These are phyloP conservation scores for Drosophila nigritarsus DNA, from an alignment of 2,888 invertebrate genomes.

Conservation along the genomic window DNA sequence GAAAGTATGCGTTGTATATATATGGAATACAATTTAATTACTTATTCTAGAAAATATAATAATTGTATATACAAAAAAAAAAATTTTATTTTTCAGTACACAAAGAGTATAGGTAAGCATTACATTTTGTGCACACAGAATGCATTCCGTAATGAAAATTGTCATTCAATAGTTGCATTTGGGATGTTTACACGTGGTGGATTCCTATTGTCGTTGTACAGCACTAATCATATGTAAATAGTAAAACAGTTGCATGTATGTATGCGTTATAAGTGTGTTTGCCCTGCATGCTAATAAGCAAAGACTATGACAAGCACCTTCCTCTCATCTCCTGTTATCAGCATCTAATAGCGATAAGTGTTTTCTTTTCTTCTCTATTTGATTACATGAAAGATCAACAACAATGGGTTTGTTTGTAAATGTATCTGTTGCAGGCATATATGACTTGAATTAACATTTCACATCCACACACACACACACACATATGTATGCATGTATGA, in stretches of 20 bases:
- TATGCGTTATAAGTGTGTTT: conserved; percentile 6
- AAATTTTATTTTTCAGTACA: neutral
- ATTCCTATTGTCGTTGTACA: conserved; percentile 11
- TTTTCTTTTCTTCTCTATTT: conserved; percentile 39
- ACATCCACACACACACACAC: conserved; percentile 6
- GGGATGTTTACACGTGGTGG: conserved; percentile 8
- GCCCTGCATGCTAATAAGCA: conserved; percentile 28
- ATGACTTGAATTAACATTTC: conserved; percentile 40
- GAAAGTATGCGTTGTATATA: no score
- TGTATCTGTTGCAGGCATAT: conserved; percentile 5
- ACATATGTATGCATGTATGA: neutral
- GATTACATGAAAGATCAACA: conserved; percentile 50
- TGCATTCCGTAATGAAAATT: neutral
- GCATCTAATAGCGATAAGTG: conserved; percentile 9
- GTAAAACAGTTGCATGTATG: neutral
- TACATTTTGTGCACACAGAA: neutral
- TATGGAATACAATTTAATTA: neutral
- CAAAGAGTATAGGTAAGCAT: neutral
- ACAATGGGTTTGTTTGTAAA: conserved; percentile 16
- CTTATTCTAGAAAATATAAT: neutral
- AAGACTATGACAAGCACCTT: neutral
- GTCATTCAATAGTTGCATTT: neutral
- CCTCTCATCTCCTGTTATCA: neutral
- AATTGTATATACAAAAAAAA: neutral
- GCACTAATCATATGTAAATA: conserved; percentile 12